Percentiles rank a stretch among this genome's conserved stretches.
Conservation (phyloP, 1,140 invertebrate species). For the Bombyx mori region DNA sequence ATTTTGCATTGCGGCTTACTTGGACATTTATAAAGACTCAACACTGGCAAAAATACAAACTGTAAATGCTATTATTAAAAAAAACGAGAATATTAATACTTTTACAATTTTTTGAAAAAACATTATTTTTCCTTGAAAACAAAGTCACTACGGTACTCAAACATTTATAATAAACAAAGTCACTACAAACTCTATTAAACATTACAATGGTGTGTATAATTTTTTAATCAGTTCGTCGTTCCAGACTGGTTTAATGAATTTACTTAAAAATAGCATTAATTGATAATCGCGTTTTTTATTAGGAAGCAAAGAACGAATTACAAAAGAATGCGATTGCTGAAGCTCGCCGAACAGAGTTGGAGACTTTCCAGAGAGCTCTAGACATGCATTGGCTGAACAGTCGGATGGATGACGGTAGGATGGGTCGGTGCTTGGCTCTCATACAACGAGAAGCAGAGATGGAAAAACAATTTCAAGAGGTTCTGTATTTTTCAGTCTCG, state of each 20-base stretch:
- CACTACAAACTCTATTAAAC: too few relatives aligned
- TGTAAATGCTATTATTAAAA: too few relatives aligned
- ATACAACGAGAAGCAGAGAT: conserved; percentile 51
- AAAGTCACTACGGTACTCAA: too few relatives aligned
- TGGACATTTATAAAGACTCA: too few relatives aligned
- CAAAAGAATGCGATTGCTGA: conserved; percentile 41
- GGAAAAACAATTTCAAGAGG: conserved; percentile 60
- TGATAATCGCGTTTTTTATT: conserved; percentile 4
- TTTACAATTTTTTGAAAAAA: too few relatives aligned
- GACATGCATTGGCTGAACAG: conserved; percentile 60
- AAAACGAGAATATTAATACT: too few relatives aligned
- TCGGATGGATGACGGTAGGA: conserved; percentile 53
- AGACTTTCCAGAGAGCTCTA: conserved; percentile 42
- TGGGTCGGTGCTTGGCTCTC: conserved; percentile 48
- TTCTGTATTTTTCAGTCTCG: conserved; percentile 9
- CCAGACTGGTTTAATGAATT: not conserved
- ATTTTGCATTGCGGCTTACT: too few relatives aligned
- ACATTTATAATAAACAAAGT: too few relatives aligned
- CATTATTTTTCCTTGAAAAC: too few relatives aligned
- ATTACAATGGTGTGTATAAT: too few relatives aligned
- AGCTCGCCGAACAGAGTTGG: conserved; percentile 39
- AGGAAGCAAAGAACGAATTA: conserved; percentile 53
- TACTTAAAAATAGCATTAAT: not conserved
- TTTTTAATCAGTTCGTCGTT: too few relatives aligned
- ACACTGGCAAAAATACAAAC: too few relatives aligned